A percentile compares a stretch with the other conserved stretches of the same genome.
phyloP scores from a whole-genome alignment of 2,888 invertebrate species.

The Apotomis capreana region DNA sequence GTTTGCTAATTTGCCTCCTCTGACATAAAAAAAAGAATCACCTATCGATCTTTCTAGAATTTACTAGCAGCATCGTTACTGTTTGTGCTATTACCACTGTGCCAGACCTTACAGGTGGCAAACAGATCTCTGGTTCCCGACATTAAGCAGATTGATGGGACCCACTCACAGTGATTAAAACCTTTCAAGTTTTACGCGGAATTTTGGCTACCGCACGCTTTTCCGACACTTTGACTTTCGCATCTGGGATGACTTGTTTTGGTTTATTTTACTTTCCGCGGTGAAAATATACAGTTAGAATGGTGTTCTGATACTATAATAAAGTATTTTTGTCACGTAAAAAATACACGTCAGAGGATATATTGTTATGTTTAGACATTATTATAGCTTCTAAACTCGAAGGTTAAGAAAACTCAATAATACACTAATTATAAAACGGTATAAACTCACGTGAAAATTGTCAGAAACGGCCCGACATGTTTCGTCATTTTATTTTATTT shows the following conservation, averaged over 20 bases:
- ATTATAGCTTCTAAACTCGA: too few relatives aligned
- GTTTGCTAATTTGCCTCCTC: too few relatives aligned
- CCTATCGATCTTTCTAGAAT: too few relatives aligned
- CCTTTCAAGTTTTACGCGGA: constrained; percentile 64
- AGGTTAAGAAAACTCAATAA: too few relatives aligned
- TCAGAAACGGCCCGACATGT: too few relatives aligned
- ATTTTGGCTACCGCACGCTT: constrained; percentile 55
- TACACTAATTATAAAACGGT: too few relatives aligned
- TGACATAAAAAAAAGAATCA: too few relatives aligned
- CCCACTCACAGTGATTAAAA: constrained; percentile 79
- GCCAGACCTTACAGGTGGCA: constrained; percentile 30
- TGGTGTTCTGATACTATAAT: background rate
- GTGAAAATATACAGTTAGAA: background rate
- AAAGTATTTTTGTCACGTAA: background rate
- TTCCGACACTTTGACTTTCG: constrained; percentile 50
- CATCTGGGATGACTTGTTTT: constrained; percentile 41
- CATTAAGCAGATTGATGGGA: constrained; percentile 76
- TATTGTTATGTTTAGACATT: too few relatives aligned
- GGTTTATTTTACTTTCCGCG: background rate
- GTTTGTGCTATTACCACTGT: background rate
- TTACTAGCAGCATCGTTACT: background rate
- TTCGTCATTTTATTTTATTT: too few relatives aligned
- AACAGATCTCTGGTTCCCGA: constrained; percentile 48
- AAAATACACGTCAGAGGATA: too few relatives aligned
- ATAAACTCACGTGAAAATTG: too few relatives aligned